Evolutionary conservation across 2,797 vertebrate genomes (phyloP), one percentile per base, ranked within the genome.

Genomic region (Oceanodroma leucorhoa): DNA sequence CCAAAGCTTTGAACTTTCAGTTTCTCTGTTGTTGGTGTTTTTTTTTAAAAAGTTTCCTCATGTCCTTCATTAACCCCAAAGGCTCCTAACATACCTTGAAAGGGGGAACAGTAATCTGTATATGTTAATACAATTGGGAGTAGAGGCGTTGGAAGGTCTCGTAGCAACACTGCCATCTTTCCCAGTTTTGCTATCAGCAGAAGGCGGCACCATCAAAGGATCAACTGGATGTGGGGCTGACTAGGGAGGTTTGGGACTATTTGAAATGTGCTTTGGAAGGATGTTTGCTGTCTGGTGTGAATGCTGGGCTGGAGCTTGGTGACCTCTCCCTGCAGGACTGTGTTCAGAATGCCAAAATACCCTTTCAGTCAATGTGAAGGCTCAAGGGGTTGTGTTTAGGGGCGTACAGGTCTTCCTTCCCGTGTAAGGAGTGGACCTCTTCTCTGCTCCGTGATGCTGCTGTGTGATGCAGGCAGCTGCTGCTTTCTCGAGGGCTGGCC

Each of bases 231-330:
- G 24, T 48, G 51, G 23, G 40, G 11, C 67, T 91, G 76, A n/a
- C 45, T 65, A 3, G 27, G 19, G 45, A 58, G 51, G 9, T 64
- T 34, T 55, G 72, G n/a, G 29, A 5, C 48, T 41, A 75, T 20
- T 40, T 10, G 46, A 88, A 53, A 19, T 14, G 26, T 3, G 1
- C 38, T 72, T 71, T 55, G 71, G 23, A 75, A 36, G 26, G 26
- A 14, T 0, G 0, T 76, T 69, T 46, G 38, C 24, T 54, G 0
- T 55, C 40, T 1, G 1, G 4, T 64, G 34, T 79, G 69, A 71
- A 21, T 17, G n/a, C 57, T 54, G 60, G 29, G 11, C 29, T 87
- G 53, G 26, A 67, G 40, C 64, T 83, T 46, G 27, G 58, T 34
- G 46, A 40, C 34, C 8, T 45, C 26, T 67, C n/a, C 15, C 29